Percentiles rank a stretch among this genome's conserved stretches.
Evolutionary conservation across 2,888 invertebrate genomes (phyloP).

Genomic region (Nipponacmea schrenckii): DNA sequence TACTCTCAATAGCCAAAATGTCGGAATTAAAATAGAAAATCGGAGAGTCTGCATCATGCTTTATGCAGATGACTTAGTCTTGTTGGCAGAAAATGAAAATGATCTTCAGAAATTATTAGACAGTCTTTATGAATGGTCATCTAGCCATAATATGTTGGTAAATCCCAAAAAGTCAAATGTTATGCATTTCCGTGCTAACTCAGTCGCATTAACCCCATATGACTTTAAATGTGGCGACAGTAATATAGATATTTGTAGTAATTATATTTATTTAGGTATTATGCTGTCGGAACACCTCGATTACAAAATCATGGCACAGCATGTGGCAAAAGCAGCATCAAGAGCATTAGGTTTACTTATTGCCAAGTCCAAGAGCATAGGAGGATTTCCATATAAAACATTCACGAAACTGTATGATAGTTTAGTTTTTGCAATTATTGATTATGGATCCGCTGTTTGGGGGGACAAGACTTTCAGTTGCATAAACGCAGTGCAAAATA

Average conservation of each 20-base stretch:
- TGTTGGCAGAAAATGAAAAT: not conserved
- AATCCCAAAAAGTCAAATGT: not conserved
- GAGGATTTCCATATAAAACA: no score
- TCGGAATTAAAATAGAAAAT: no score
- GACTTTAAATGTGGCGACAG: no score
- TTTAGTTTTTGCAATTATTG: no score
- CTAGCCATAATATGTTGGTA: no score
- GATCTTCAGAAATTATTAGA: no score
- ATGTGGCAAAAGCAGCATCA: not conserved
- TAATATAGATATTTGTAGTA: not conserved
- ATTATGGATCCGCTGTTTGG: constrained; percentile 17
- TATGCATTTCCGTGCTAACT: constrained; percentile 14
- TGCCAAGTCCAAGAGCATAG: no score
- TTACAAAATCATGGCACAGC: constrained; percentile 3
- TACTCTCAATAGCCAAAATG: no score
- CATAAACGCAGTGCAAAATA: constrained; percentile 15
- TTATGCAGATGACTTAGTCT: not conserved
- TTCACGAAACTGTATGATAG: no score
- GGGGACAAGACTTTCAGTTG: constrained; percentile 11
- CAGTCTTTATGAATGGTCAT: no score
- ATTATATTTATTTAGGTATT: constrained; percentile 25
- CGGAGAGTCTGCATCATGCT: no score
- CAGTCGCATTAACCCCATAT: not conserved
- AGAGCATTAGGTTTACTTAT: constrained; percentile 15
- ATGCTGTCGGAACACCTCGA: constrained; percentile 26